Conservation (phyloP, 2,113 vertebrate species). For the Albula goreensis region DNA sequence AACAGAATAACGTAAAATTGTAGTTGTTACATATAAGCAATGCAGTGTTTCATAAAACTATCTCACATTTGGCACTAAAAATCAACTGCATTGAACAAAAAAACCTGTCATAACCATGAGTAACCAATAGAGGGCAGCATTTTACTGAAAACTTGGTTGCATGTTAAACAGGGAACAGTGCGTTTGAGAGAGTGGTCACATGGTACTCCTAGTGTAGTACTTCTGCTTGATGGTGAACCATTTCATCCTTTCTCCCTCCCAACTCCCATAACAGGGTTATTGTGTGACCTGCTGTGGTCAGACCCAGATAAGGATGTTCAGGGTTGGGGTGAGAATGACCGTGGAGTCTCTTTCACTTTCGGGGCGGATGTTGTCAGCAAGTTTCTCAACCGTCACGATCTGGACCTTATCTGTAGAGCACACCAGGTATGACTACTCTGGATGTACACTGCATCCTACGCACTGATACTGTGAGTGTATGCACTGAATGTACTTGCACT, state of each 20-base stretch:
- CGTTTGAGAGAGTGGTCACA: too few relatives aligned
- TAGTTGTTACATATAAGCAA: neutral
- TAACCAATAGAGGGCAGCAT: slow-evolving; percentile 2
- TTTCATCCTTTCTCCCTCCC: slow-evolving; percentile 32
- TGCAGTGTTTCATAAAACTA: neutral
- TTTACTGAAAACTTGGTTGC: neutral
- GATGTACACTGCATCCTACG: neutral
- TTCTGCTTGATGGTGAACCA: neutral
- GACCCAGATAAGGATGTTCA: slow-evolving; percentile 91
- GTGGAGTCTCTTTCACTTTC: slow-evolving; percentile 90
- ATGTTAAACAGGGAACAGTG: too few relatives aligned
- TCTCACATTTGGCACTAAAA: neutral
- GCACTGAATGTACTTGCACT: neutral
- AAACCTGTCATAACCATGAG: neutral
- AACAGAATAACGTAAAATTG: too few relatives aligned
- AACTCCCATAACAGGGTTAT: slow-evolving; percentile 71
- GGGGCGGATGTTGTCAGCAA: slow-evolving; percentile 96
- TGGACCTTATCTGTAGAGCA: slow-evolving; percentile 95
- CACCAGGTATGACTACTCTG: slow-evolving; percentile 79
- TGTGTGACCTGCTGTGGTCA: slow-evolving; percentile 90
- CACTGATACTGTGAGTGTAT: neutral
- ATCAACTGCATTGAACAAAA: neutral
- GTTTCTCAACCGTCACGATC: slow-evolving; percentile 93
- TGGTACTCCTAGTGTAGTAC: too few relatives aligned
- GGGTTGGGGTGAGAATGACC: slow-evolving; percentile 92